Conservation (phyloP, 2,797 vertebrate genomes). For the Dicrostonyx torquatus region DNA sequence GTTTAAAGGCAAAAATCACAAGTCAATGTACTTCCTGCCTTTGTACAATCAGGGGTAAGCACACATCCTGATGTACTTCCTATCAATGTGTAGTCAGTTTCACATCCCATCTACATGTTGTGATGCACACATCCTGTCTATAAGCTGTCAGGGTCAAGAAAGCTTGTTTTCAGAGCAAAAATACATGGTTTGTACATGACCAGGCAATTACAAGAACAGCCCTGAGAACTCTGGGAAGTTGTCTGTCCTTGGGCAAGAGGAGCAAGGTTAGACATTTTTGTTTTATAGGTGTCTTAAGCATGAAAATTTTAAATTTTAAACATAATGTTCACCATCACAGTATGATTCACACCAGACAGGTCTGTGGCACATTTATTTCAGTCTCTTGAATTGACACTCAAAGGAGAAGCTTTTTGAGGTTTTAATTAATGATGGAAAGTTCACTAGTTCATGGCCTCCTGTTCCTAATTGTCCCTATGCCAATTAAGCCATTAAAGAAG, state of each 20-base stretch:
- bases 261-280: background rate
- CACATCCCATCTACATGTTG: background rate
- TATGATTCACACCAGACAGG: background rate
- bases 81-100: background rate
- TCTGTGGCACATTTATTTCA: background rate
- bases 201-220: background rate
- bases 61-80: background rate
- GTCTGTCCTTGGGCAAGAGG: background rate
- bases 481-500: constrained; percentile 62
- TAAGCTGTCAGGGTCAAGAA: no score
- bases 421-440: constrained; percentile 73
- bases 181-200: background rate
- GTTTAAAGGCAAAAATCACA: background rate
- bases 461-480: constrained; percentile 58
- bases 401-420: constrained; percentile 43
- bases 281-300: background rate
- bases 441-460: background rate
- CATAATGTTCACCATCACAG: background rate
- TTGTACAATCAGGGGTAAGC: background rate
- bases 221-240: background rate
- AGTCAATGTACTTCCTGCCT: background rate
- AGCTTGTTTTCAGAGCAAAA: background rate
- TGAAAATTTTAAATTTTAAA: background rate
- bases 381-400: background rate
- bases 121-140: background rate